Evolutionary conservation across 30 jellyfish, hydroid and myxozoan genomes (phyloP), one percentile per base, ranked within the genome.

Genomic region (Cassiopea xamachana): DNA sequence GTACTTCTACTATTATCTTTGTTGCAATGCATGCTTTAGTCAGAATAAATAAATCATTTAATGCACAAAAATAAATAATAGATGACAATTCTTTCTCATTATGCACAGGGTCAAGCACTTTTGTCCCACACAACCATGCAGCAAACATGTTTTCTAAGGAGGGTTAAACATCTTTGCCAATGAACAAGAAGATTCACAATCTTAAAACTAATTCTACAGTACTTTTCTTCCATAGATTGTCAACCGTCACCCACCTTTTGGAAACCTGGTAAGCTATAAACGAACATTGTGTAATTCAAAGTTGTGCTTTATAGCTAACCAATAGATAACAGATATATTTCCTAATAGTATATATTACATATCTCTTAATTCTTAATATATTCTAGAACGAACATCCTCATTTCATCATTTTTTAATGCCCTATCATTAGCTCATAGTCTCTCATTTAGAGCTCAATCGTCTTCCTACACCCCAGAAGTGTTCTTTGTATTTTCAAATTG

Each of bases 171-270:
- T 55, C 64, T 55, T 10, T 55, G 64, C 12, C 10, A 55, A 55
- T 10, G 64, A 55, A 55, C 39, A 27, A 55, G 0, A 55, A 55
- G 64, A 55, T 75, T 1, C 60, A 80, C 0, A n/a, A 50, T 0
- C 19, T 15, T 82, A 68, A 7, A n/a, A n/a, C 46, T 44, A 58
- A 16, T 14, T 18, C 51, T 61, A 64, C 15, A 6, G 15, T 17
- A 64, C 43, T 64, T 15, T 55, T 51, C 44, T 87, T 15, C 75
- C 79, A 8, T 87, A 95, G 99, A 90, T 95, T 75, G 93, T 95
- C 55, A 91, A 88, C 74, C 89, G 99, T 7, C 97, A 95, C 73
- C 99, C 99, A 45, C 99, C 99, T 2, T 95, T 95, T 77, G 99
- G 99, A 6, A 85, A 84, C 60, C 99, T 90, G 98, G 99, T 95